Percentiles rank a stretch among this genome's conserved stretches.
These are phyloP conservation scores for Dendrolimus houi DNA, from an alignment of 2,888 invertebrate species.

Conservation along the genomic window DNA sequence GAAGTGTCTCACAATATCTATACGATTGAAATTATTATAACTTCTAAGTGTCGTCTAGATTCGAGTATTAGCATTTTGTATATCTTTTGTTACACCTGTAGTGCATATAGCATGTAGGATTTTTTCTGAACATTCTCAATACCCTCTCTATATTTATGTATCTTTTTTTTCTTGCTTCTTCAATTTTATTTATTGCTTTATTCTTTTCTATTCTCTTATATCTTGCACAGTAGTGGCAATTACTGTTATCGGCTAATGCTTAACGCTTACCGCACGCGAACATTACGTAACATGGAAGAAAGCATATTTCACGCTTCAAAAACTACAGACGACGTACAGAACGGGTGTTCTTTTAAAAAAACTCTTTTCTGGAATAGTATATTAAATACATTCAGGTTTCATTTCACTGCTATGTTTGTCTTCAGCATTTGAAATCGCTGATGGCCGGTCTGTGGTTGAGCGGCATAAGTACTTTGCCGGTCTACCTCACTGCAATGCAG, in stretches of 20 bases:
- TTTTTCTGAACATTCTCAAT: no score
- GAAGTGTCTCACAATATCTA: no score
- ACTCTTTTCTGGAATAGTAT: neutral
- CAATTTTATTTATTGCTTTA: no score
- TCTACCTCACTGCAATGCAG: no score
- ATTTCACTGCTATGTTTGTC: neutral
- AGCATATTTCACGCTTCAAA: slow-evolving; percentile 1
- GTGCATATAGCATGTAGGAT: no score
- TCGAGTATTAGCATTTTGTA: no score
- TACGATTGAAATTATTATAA: no score
- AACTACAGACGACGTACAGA: neutral
- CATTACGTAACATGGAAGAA: slow-evolving; percentile 1
- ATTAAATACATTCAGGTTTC: neutral
- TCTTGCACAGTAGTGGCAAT: neutral
- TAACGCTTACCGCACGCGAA: neutral
- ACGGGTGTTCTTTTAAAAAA: neutral
- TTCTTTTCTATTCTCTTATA: neutral
- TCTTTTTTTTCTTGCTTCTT: no score
- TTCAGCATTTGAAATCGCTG: neutral
- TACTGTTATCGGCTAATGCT: neutral
- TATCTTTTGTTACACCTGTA: no score
- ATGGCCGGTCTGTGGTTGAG: neutral
- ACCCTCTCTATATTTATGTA: no score
- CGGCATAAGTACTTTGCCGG: no score
- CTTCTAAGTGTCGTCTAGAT: no score